Conservation (phyloP, 2,797 vertebrate species). For the Esox masquinongy region DNA sequence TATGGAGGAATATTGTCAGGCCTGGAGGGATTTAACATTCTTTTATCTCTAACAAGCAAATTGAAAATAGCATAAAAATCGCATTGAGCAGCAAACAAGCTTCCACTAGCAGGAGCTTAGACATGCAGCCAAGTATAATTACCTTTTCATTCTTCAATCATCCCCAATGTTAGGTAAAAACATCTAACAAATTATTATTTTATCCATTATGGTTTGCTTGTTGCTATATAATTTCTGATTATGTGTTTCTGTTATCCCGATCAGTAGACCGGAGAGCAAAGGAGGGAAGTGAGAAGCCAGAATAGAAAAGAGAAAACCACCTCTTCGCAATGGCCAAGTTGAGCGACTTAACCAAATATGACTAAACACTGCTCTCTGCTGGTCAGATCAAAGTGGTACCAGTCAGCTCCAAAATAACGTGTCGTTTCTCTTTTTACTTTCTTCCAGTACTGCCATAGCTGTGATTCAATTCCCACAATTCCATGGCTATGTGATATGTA, state of each 20-base stretch:
- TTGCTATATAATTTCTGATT: background rate
- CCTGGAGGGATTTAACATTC: background rate
- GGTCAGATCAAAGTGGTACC: background rate
- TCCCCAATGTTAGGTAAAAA: background rate
- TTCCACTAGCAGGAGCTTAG: background rate
- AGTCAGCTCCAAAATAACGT: background rate
- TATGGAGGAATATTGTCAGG: background rate
- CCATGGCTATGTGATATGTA: background rate
- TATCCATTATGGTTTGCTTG: background rate
- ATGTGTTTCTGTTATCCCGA: background rate
- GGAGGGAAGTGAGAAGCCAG: too few species aligned
- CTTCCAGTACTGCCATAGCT: background rate
- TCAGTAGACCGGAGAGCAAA: background rate
- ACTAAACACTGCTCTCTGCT: background rate
- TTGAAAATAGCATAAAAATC: background rate
- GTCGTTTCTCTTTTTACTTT: too few species aligned
- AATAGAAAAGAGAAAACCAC: background rate
- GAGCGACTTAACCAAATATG: background rate
- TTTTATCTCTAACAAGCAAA: constrained; percentile 4
- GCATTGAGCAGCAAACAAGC: background rate
- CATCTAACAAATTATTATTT: background rate
- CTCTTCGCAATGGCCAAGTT: background rate
- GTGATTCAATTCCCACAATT: background rate
- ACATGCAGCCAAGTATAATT: background rate
- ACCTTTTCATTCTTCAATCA: background rate